phyloP scores from a whole-genome alignment of 2,888 invertebrate genomes.

The Chesias legatella region DNA sequence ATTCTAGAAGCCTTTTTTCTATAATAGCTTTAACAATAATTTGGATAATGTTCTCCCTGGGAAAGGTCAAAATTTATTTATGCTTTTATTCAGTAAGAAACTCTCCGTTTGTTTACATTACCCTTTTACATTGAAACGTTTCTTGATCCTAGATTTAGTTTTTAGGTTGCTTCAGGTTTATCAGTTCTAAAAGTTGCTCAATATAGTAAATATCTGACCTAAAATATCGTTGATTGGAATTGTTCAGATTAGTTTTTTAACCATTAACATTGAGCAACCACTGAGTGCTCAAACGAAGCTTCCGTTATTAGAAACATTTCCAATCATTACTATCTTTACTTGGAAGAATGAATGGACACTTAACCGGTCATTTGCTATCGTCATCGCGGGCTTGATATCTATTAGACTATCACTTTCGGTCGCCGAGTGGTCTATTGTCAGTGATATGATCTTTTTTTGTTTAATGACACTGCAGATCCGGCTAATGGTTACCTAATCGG shows the following conservation, averaged over 20 bases:
- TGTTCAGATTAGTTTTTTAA: not conserved
- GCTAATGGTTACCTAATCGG: constrained; percentile 68
- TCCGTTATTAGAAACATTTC: constrained; percentile 21
- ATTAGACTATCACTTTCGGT: constrained; percentile 74
- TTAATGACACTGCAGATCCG: constrained; percentile 72
- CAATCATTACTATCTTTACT: constrained; percentile 33
- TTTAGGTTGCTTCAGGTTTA: no score
- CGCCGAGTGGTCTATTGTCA: constrained; percentile 70
- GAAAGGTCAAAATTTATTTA: constrained; percentile 28
- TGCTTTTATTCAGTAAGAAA: constrained; percentile 2
- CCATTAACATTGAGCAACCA: constrained; percentile 17
- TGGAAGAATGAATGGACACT: constrained; percentile 55
- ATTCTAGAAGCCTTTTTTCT: constrained; percentile 28
- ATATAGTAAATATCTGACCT: no score
- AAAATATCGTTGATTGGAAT: no score
- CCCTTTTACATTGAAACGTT: no score
- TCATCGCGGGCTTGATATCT: constrained; percentile 61
- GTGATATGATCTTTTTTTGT: constrained; percentile 69
- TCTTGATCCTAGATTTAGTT: no score
- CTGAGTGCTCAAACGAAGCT: constrained; percentile 13
- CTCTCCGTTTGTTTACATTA: constrained; percentile 15
- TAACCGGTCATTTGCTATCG: constrained; percentile 48
- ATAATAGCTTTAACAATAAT: constrained; percentile 32
- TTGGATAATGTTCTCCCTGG: constrained; percentile 35
- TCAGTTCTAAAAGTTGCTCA: no score